A percentile compares a stretch with the other conserved stretches of the same genome.
Evolutionary conservation across 1,140 invertebrate species (phyloP).

Genomic region (Halesus radiatus): DNA sequence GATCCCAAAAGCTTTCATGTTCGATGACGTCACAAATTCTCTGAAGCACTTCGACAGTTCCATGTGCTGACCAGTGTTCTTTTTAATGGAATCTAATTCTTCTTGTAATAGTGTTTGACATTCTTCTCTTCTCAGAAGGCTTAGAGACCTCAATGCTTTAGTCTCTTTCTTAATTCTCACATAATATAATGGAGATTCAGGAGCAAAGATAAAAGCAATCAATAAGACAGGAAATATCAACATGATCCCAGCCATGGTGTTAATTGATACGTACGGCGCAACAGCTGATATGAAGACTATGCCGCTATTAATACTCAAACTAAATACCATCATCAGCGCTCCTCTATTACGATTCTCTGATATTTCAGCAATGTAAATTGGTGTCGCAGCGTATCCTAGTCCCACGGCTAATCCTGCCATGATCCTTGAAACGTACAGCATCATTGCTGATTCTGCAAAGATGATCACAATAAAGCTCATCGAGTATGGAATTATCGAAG

Average conservation of each 20-base stretch:
- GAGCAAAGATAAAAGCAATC: slow-evolving; percentile 38
- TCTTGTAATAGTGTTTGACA: slow-evolving; percentile 12
- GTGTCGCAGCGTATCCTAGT: slow-evolving; percentile 30
- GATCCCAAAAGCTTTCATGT: slow-evolving; percentile 43
- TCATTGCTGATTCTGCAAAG: slow-evolving; percentile 4
- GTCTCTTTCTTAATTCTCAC: slow-evolving; percentile 26
- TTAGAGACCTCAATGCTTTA: slow-evolving; percentile 26
- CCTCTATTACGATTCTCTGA: slow-evolving; percentile 48
- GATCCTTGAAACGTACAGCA: slow-evolving; percentile 31
- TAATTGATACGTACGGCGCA: slow-evolving; percentile 40
- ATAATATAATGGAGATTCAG: slow-evolving; percentile 44
- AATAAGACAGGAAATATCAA: slow-evolving; percentile 37
- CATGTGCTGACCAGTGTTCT: slow-evolving; percentile 9
- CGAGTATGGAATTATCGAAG: slow-evolving; percentile 57
- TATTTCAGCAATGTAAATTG: slow-evolving; percentile 49
- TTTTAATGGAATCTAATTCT: slow-evolving; percentile 42
- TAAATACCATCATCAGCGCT: slow-evolving; percentile 42
- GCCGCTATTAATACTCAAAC: slow-evolving; percentile 17
- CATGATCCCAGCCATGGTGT: slow-evolving; percentile 38
- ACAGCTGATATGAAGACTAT: slow-evolving; percentile 8
- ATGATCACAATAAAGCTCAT: slow-evolving; percentile 60
- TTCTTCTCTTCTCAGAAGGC: slow-evolving; percentile 35
- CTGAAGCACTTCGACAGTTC: slow-evolving; percentile 12
- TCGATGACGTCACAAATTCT: slow-evolving; percentile 30
- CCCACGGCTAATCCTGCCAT: slow-evolving; percentile 45